phyloP scores from a whole-genome alignment of 1,140 invertebrate species.

The Copidosoma floridanum region DNA sequence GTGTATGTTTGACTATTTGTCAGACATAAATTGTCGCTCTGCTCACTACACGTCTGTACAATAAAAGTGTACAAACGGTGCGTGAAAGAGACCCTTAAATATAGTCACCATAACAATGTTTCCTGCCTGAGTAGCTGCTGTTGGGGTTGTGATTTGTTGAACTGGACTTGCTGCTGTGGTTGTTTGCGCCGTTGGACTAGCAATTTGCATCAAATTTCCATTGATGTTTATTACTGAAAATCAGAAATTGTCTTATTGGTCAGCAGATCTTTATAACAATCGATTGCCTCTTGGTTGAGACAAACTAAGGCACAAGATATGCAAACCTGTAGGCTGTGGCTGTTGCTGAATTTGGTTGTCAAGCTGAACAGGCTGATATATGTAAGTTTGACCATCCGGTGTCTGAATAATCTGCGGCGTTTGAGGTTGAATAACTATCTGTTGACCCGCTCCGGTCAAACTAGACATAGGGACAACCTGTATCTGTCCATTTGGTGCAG shows the following conservation, averaged over 20 bases:
- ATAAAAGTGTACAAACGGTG: constrained; percentile 43
- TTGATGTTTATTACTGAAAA: constrained; percentile 68
- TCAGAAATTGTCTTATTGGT: background rate
- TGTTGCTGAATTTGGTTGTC: constrained; percentile 63
- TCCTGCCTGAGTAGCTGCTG: constrained; percentile 67
- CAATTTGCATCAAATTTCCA: constrained; percentile 71
- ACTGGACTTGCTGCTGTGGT: constrained; percentile 56
- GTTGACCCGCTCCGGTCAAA: constrained; percentile 58
- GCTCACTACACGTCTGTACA: constrained; percentile 51
- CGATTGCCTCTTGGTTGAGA: too few species aligned
- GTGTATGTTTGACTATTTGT: too few species aligned
- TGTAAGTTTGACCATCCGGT: constrained; percentile 88
- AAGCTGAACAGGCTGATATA: constrained; percentile 79
- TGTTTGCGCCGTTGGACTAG: constrained; percentile 53
- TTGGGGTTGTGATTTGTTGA: constrained; percentile 58
- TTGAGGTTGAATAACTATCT: constrained; percentile 63
- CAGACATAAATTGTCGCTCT: constrained; percentile 44
- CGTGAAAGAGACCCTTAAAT: constrained; percentile 46
- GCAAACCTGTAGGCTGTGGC: constrained; percentile 62
- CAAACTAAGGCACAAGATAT: constrained; percentile 9
- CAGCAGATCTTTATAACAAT: background rate
- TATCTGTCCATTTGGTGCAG: constrained; percentile 63
- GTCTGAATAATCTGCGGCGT: constrained; percentile 85
- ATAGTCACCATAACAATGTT: constrained; percentile 66
- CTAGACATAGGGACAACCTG: constrained; percentile 66